Evolutionary conservation across 92 coral and sea anemone genomes (phyloP).

Genomic region (Porites cylindrica): DNA sequence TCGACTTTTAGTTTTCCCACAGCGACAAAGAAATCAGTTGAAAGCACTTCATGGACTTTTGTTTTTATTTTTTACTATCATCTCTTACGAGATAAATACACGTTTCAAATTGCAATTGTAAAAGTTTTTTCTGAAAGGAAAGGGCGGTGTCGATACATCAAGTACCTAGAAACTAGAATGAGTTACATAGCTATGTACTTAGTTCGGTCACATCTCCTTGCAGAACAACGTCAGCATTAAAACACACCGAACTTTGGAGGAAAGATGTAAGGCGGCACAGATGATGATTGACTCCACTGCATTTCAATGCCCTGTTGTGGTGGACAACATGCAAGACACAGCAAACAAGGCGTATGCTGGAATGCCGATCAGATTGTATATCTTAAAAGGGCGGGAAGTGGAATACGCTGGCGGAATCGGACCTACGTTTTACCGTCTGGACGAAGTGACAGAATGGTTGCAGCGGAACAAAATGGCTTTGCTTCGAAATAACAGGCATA

Average conservation of each 20-base stretch:
- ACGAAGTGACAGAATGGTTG: constrained; percentile 70
- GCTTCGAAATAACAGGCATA: constrained; percentile 16
- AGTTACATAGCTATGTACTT: too few relatives aligned
- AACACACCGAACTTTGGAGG: constrained; percentile 53
- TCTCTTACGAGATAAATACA: neutral
- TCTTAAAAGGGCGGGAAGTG: constrained; percentile 51
- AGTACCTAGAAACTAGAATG: too few relatives aligned
- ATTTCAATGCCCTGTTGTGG: constrained; percentile 71
- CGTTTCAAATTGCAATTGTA: constrained; percentile 7
- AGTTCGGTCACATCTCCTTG: neutral
- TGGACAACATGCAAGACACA: constrained; percentile 76
- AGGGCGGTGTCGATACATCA: neutral
- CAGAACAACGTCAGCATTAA: constrained; percentile 62
- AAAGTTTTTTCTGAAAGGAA: neutral
- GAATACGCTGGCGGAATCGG: constrained; percentile 78
- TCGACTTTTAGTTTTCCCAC: neutral
- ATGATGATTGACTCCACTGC: constrained; percentile 56
- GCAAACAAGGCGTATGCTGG: constrained; percentile 69
- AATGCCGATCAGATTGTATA: constrained; percentile 72
- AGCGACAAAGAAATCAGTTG: neutral
- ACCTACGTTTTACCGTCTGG: constrained; percentile 69
- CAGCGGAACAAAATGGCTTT: constrained; percentile 9
- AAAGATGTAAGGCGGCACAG: constrained; percentile 70
- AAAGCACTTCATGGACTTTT: constrained; percentile 4
- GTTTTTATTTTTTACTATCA: neutral